Evolutionary conservation across 2,888 invertebrate genomes (phyloP).

Genomic region (Noctua janthe): DNA sequence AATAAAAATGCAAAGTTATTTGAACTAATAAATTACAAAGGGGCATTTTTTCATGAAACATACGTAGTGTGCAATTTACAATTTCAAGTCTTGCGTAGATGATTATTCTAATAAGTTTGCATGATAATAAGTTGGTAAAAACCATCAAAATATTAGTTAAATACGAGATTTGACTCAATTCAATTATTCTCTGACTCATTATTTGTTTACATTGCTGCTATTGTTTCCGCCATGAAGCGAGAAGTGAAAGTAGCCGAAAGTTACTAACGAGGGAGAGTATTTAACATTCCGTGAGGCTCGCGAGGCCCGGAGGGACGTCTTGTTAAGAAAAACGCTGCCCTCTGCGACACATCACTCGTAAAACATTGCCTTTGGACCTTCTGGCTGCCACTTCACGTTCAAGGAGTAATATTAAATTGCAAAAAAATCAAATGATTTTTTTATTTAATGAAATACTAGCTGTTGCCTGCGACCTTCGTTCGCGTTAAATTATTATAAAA

Average conservation of each 20-base stretch:
- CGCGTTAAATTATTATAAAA: too few relatives aligned
- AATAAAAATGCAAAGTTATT: constrained; percentile 57
- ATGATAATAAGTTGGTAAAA: not conserved
- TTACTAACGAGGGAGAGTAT: constrained; percentile 77
- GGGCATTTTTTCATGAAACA: constrained; percentile 44
- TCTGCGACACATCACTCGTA: constrained; percentile 77
- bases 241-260: constrained; percentile 65
- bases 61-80: constrained; percentile 20
- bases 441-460: too few relatives aligned
- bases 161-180: not conserved
- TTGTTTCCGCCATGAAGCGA: constrained; percentile 22
- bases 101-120: not conserved
- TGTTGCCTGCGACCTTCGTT: too few relatives aligned
- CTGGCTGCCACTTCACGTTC: constrained; percentile 20
- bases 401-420: not conserved
- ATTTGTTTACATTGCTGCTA: constrained; percentile 37
- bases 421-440: not conserved
- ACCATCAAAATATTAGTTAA: not conserved
- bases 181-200: not conserved
- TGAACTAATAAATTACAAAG: constrained; percentile 49
- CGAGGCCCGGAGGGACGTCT: constrained; percentile 72
- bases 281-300: constrained; percentile 79
- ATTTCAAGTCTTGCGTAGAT: not conserved
- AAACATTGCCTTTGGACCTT: constrained; percentile 71
- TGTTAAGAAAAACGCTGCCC: constrained; percentile 80